Percentiles rank a stretch among this genome's conserved stretches.
phyloP scores from a whole-genome alignment of 1,140 invertebrate species.

The Homarus americanus region DNA sequence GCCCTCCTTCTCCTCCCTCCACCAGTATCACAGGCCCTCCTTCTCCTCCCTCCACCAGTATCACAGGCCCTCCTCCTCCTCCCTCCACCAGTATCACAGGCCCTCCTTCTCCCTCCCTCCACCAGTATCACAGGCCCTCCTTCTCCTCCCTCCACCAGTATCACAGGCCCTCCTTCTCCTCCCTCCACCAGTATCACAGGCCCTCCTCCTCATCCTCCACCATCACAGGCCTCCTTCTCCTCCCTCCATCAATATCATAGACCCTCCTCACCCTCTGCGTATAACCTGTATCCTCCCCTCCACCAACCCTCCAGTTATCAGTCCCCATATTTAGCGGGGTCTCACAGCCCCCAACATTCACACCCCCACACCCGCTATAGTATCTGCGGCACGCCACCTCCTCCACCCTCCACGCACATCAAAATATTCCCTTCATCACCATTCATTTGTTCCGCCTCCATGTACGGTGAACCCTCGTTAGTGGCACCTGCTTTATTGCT shows the following conservation, averaged over 20 bases:
- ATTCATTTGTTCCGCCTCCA: neutral
- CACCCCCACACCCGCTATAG: constrained; percentile 7
- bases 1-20: too few species aligned
- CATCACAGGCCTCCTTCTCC: neutral
- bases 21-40: too few species aligned
- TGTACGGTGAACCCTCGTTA: neutral
- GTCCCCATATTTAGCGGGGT: neutral
- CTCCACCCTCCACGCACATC: neutral
- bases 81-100: too few species aligned
- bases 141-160: too few species aligned
- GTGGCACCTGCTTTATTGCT: neutral
- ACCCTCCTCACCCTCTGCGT: too few species aligned
- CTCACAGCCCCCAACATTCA: neutral
- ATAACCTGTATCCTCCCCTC: neutral
- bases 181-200: neutral
- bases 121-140: too few species aligned
- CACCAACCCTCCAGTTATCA: neutral
- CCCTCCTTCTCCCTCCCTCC: too few species aligned
- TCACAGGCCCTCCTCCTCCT: too few species aligned
- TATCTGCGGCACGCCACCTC: neutral
- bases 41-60: too few species aligned
- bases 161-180: neutral
- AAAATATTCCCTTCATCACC: constrained; percentile 1
- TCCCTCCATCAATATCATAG: too few species aligned
- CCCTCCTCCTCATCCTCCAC: neutral